Evolutionary conservation across 2,113 vertebrate genomes (phyloP), one percentile per base, ranked within the genome.

Genomic region (Vicugna pacos): DNA sequence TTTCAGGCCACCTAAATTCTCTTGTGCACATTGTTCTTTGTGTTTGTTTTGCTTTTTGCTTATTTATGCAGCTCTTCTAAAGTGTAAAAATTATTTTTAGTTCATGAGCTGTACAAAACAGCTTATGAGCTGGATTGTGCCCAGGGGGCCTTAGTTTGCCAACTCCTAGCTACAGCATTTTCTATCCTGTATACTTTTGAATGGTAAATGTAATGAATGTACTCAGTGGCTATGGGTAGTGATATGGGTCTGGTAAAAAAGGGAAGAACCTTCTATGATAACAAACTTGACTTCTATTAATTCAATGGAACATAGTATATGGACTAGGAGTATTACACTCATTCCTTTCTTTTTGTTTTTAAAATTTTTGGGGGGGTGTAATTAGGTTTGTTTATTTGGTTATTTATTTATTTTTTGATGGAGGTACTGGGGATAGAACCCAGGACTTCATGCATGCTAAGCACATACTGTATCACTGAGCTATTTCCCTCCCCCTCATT

Each of bases 111-210:
- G 0, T 73, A 62, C 28, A 65, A 76, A 94, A 42, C 48, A 76
- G 48, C 14, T 4, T 3, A 6, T 35, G 32, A 28, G 1, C 20
- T 70, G 6, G 4, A 48, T 4, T 56, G 4, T 38, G 58, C 9
- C 6, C 1, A 2, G 13, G 3, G 24, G 3, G 2, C 0, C 46
- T 76, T 46, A n/a, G 20, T 52, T 72, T 83, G 38, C 7, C 5
- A 84, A 24, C 9, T 38, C 26, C 52, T n/a, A 5, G 8, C 17
- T 8, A 54, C 5, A 28, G 8, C 14, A 6, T 85, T 70, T 24
- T 73, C 14, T 76, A 22, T 30, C 28, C 4, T 73, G 0, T 5
- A 28, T 80, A 60, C 0, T 35, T 67, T 22, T 42, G 38, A 42
- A 42, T 42, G 4, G 11, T 48, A 15, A 38, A 22, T 17, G 5